A percentile compares a stretch with the other conserved stretches of the same genome.
Conservation (phyloP, 1,140 invertebrate genomes). For the Trachymyrmex septentrionalis region DNA sequence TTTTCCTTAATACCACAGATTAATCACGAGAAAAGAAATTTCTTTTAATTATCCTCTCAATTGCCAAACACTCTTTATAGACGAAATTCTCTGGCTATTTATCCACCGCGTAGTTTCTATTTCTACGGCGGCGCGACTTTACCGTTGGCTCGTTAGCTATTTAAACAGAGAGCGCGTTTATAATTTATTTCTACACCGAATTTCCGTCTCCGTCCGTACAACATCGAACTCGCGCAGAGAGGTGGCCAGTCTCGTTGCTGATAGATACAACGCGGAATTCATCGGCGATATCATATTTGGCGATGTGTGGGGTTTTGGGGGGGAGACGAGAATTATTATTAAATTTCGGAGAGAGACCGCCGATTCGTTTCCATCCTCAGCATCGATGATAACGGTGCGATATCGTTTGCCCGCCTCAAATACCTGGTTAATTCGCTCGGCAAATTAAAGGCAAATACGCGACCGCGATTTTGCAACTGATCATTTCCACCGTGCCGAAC, state of each 20-base stretch:
- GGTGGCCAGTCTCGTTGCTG: neutral
- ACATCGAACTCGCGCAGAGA: constrained; percentile 31
- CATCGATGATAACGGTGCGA: constrained; percentile 24
- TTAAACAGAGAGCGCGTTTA: constrained; percentile 65
- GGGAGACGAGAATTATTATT: constrained; percentile 74
- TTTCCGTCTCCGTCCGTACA: constrained; percentile 15
- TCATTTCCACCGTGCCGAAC: constrained; percentile 55
- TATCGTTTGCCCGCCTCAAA: constrained; percentile 68
- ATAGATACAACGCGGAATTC: constrained; percentile 45
- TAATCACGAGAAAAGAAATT: neutral
- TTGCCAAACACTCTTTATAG: neutral
- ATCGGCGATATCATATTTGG: constrained; percentile 61
- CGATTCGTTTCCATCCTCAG: constrained; percentile 60
- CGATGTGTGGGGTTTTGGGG: constrained; percentile 2
- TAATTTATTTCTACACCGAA: constrained; percentile 63
- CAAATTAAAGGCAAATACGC: constrained; percentile 81
- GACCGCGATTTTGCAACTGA: constrained; percentile 65
- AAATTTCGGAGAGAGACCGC: constrained; percentile 71
- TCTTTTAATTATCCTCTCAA: neutral
- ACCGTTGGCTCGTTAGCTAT: constrained; percentile 60
- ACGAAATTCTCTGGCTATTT: constrained; percentile 43
- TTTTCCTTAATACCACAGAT: neutral
- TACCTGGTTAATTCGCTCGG: constrained; percentile 73
- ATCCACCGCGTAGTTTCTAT: constrained; percentile 34
- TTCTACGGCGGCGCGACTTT: constrained; percentile 8